Conservation (phyloP, 2,888 invertebrate species). For the Brachyopa scutellaris region DNA sequence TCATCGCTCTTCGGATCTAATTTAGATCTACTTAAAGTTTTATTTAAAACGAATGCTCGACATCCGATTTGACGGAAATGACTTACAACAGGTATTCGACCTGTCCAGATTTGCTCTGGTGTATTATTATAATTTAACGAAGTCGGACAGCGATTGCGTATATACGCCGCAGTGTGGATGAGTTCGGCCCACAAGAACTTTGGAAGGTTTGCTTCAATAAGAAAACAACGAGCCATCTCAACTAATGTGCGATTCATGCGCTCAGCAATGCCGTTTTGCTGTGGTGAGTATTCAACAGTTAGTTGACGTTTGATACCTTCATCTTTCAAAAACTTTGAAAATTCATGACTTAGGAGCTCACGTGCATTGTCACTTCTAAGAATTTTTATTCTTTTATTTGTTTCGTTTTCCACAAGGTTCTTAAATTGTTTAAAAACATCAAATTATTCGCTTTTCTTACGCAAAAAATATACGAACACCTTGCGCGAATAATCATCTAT, state of each 20-base stretch:
- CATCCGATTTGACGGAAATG: conserved; percentile 39
- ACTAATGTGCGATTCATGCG: too few species aligned
- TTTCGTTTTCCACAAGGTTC: background rate
- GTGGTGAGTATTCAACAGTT: too few species aligned
- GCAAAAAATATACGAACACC: too few species aligned
- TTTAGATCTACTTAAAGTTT: conserved; percentile 8
- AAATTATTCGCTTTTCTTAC: too few species aligned
- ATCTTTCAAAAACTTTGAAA: background rate
- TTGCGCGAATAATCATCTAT: too few species aligned
- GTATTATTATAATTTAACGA: background rate
- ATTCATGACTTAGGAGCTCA: too few species aligned
- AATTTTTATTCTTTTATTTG: background rate
- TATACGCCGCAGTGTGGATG: too few species aligned
- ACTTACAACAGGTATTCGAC: background rate
- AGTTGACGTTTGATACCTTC: background rate
- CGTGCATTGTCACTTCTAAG: background rate
- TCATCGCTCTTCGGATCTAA: background rate
- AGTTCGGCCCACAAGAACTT: too few species aligned
- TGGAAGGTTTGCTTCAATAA: too few species aligned
- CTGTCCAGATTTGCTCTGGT: background rate
- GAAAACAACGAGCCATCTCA: too few species aligned
- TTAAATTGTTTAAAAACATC: background rate
- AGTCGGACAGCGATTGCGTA: too few species aligned
- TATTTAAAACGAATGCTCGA: conserved; percentile 42
- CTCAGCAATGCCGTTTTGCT: too few species aligned